A percentile compares a stretch with the other conserved stretches of the same genome.
phyloP scores from a whole-genome alignment of 1,140 invertebrate species.

The Drosophila ohnishii region DNA sequence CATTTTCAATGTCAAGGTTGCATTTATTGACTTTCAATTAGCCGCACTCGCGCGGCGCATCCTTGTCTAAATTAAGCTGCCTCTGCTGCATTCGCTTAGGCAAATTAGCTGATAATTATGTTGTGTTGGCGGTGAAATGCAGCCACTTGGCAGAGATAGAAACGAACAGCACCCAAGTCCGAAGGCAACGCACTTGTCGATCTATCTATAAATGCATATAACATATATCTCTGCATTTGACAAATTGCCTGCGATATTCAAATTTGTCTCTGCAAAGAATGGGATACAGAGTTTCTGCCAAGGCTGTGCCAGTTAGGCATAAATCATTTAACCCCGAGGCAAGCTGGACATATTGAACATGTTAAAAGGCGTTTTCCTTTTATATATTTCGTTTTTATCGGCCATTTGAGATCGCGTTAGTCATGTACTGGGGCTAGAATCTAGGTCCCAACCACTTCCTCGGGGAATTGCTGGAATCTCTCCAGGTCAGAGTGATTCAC shows the following conservation, averaged over 20 bases:
- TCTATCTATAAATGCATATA: constrained; percentile 16
- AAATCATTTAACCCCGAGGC: constrained; percentile 56
- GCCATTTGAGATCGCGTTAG: constrained; percentile 24
- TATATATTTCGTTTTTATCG: constrained; percentile 35
- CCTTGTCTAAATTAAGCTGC: constrained; percentile 55
- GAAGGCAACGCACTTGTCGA: constrained; percentile 68
- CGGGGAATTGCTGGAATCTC: constrained; percentile 41
- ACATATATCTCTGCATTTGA: constrained; percentile 51
- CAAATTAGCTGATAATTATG: constrained; percentile 64
- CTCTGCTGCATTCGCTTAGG: constrained; percentile 49
- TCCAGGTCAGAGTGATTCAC: constrained; percentile 13
- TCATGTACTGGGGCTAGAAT: constrained; percentile 8
- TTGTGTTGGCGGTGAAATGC: constrained; percentile 33
- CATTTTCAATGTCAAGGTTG: constrained; percentile 78
- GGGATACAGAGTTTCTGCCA: constrained; percentile 47
- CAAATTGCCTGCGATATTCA: constrained; percentile 71
- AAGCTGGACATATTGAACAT: constrained; percentile 38
- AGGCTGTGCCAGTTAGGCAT: constrained; percentile 54
- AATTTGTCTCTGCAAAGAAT: constrained; percentile 55
- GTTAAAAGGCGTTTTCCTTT: constrained; percentile 39
- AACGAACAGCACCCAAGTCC: constrained; percentile 20
- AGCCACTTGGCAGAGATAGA: not conserved
- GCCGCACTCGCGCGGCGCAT: constrained; percentile 49
- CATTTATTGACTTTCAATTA: constrained; percentile 80
- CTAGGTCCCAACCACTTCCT: constrained; percentile 36